Evolutionary conservation across 2,888 invertebrate species (phyloP), one percentile per base, ranked within the genome.

Genomic region (Sylvicola cinctus): DNA sequence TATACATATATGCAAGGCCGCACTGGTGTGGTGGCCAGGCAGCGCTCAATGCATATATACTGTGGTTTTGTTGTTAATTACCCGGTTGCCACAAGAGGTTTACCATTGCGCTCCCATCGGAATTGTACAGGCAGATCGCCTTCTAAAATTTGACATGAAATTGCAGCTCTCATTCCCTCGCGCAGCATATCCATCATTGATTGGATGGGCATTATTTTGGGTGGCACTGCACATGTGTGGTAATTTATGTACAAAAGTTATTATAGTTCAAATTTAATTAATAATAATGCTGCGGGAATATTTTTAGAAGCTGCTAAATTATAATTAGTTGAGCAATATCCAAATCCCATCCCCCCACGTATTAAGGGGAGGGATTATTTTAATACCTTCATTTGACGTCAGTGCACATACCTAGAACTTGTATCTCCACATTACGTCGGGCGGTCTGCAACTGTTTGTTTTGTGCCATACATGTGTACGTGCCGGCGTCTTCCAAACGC

Each of bases 61-160:
- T 12, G 27, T 10, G 36, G 35, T 17, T 16, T 30, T 2, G 62
- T 60, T n/a, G n/a, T 25, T 8, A 44, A 49, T 50, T 46, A 57
- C 57, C 70, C 70, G 5, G 71, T 66, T 45, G 68, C 68, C 42
- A 70, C 66, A 45, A 84, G 70, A 4, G 74, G 67, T 50, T 77
- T 77, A 31, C 76, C 81, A 54, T 90, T 81, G 56, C 87, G 76
- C 50, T 83, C 81, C 90, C 90, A 93, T 35, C 77, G 71, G 60
- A 91, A 84, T 43, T 76, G 77, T 45, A 91, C 77, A 32, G 91
- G 91, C 46, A 85, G 68, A 62, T 91, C 90, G 15, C 91, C 88
- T 60, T 87, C 84, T 52, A 85, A 69, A 52, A 87, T 81, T 61
- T 84, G 80, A 55, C 87, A 88, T 43, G 84, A 77, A 51, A 88